Percentiles rank a stretch among this genome's conserved stretches.
Evolutionary conservation across 2,113 vertebrate genomes (phyloP).

Genomic region (Phaethornis superciliosus): DNA sequence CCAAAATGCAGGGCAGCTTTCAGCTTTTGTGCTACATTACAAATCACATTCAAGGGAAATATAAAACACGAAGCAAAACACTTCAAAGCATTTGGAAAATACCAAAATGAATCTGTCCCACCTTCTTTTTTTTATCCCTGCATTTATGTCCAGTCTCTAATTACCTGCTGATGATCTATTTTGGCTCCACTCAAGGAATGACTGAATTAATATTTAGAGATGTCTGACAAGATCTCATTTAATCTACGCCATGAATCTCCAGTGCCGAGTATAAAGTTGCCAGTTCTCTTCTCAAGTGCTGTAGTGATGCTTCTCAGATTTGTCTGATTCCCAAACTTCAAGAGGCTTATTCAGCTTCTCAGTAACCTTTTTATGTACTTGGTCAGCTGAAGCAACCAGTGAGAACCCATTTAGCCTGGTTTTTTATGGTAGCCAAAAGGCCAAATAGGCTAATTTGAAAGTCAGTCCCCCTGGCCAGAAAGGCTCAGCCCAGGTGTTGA

Average conservation of each 20-base stretch:
- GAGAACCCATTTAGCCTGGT: fast-evolving
- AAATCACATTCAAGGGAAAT: background rate
- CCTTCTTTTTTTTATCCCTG: background rate
- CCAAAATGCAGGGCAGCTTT: background rate
- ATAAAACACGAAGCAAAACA: background rate
- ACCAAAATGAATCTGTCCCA: background rate
- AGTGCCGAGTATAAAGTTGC: background rate
- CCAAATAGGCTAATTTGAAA: background rate
- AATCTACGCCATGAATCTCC: background rate
- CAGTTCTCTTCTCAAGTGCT: background rate
- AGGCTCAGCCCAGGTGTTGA: background rate
- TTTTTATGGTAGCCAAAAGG: background rate
- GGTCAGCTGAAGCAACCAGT: background rate
- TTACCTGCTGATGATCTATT: background rate
- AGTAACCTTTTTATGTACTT: background rate
- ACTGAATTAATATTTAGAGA: background rate
- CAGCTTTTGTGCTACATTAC: background rate
- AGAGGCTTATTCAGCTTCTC: background rate
- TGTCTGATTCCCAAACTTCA: background rate
- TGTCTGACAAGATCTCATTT: background rate
- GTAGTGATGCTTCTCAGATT: background rate
- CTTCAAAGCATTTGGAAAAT: background rate
- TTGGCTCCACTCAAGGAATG: background rate
- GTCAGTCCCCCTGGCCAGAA: background rate
- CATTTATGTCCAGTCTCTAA: background rate